phyloP scores from a whole-genome alignment of 92 coral and sea anemone species.

The Epizoanthus ramosus region DNA sequence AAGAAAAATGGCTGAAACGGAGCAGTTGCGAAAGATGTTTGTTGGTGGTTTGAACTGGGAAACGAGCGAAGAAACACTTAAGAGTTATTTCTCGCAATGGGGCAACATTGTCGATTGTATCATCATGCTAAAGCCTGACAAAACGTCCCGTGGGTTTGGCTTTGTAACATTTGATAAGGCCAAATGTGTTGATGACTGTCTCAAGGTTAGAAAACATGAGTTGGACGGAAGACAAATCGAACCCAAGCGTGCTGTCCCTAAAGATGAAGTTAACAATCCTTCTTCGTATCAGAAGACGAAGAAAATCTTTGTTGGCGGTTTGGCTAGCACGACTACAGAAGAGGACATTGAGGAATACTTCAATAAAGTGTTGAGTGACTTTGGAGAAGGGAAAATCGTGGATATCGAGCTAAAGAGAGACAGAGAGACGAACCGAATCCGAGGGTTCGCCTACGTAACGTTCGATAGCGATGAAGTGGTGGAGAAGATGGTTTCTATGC shows the following conservation, averaged over 20 bases:
- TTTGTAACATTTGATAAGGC: constrained; percentile 85
- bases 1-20: constrained; percentile 67
- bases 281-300: constrained; percentile 62
- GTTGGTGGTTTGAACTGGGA: constrained; percentile 91
- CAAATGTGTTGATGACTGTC: constrained; percentile 79
- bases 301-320: constrained; percentile 91
- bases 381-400: constrained; percentile 82
- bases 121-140: constrained; percentile 83
- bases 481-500: constrained; percentile 83
- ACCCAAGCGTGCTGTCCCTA: constrained; percentile 92
- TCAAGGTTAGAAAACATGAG: constrained; percentile 71
- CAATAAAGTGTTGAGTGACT: constrained; percentile 69
- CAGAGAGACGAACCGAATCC: constrained; percentile 79
- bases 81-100: constrained; percentile 91
- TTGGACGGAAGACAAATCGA: constrained; percentile 90
- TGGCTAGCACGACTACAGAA: constrained; percentile 89
- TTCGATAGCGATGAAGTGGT: constrained; percentile 88
- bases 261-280: constrained; percentile 77
- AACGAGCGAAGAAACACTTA: constrained; percentile 82
- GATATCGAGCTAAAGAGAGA: constrained; percentile 87
- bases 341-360: constrained; percentile 88
- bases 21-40: constrained; percentile 87
- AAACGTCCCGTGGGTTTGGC: constrained; percentile 92
- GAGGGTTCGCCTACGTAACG: constrained; percentile 91
- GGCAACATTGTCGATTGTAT: constrained; percentile 93